These are phyloP conservation scores for Andrena praecox DNA, from an alignment of 2,888 invertebrate genomes.

Conservation along the genomic window DNA sequence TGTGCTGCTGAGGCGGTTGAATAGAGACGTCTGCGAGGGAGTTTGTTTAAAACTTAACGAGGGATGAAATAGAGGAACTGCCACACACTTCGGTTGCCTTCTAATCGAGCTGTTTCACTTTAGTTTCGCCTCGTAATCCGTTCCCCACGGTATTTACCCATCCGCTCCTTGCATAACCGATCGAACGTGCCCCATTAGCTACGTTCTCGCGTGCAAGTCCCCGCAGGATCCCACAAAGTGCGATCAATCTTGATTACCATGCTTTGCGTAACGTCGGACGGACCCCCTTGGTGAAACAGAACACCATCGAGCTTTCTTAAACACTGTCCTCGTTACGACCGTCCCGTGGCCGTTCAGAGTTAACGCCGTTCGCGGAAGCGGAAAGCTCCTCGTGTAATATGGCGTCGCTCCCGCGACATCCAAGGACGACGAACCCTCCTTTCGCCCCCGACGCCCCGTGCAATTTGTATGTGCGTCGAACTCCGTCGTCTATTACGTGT, in stretches of 20 bases:
- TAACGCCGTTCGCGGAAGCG: background rate
- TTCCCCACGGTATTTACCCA: background rate
- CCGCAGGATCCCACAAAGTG: background rate
- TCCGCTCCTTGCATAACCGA: conserved; percentile 22
- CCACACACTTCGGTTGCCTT: no score
- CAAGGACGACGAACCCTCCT: background rate
- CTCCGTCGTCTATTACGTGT: conserved; percentile 20
- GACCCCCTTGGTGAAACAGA: background rate
- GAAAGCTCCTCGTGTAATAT: background rate
- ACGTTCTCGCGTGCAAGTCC: conserved; percentile 20
- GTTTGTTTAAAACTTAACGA: no score
- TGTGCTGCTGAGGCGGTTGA: background rate
- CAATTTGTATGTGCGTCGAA: conserved; percentile 14
- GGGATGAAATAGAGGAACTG: no score
- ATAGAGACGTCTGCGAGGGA: no score
- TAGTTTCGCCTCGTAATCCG: no score
- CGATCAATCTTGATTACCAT: conserved; percentile 13
- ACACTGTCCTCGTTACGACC: background rate
- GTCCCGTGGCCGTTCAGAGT: background rate
- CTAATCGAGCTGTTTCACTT: no score
- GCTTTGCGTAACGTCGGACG: conserved; percentile 9
- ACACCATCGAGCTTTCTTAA: background rate
- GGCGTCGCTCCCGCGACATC: background rate
- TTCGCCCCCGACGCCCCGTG: no score
- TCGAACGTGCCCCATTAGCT: conserved; percentile 3